Conservation (phyloP, 2,113 vertebrate genomes). For the Baryphthengus martii region DNA sequence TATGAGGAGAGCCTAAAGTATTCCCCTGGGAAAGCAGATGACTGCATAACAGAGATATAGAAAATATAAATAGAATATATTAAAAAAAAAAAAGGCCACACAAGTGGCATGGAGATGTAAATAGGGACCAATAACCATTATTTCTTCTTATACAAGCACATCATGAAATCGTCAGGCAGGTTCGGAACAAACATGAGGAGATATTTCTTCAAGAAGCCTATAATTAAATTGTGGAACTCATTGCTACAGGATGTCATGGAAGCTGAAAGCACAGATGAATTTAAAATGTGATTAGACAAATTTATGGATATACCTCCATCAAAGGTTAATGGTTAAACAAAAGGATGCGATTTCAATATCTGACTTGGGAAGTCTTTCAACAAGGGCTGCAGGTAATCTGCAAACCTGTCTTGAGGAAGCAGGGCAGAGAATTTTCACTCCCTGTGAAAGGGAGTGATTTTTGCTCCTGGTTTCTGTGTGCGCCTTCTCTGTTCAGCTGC, state of each 20-base stretch:
- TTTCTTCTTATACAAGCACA: not conserved
- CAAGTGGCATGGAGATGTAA: not conserved
- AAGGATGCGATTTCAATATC: not conserved
- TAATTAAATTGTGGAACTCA: not conserved
- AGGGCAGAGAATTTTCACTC: not conserved
- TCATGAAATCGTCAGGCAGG: not conserved
- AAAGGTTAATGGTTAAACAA: not conserved
- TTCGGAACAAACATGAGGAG: not conserved
- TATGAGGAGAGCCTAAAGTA: not conserved
- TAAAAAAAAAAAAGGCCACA: not conserved
- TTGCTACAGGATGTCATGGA: not conserved
- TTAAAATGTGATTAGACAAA: slow-evolving; percentile 8
- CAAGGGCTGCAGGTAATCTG: not conserved
- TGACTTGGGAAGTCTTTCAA: not conserved
- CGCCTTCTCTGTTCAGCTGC: not conserved
- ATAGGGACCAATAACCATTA: not conserved
- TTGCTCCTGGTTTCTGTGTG: not conserved
- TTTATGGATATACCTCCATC: not conserved
- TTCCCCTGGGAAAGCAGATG: not conserved
- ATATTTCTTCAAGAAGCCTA: not conserved
- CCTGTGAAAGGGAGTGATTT: not conserved
- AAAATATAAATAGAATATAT: not conserved
- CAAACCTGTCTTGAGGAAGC: not conserved
- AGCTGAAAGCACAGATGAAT: slow-evolving; percentile 14
- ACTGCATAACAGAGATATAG: not conserved